Base-by-base conservation (phyloP, 2,888 invertebrate species). In the Malthinus seriepunctatus region DNA sequence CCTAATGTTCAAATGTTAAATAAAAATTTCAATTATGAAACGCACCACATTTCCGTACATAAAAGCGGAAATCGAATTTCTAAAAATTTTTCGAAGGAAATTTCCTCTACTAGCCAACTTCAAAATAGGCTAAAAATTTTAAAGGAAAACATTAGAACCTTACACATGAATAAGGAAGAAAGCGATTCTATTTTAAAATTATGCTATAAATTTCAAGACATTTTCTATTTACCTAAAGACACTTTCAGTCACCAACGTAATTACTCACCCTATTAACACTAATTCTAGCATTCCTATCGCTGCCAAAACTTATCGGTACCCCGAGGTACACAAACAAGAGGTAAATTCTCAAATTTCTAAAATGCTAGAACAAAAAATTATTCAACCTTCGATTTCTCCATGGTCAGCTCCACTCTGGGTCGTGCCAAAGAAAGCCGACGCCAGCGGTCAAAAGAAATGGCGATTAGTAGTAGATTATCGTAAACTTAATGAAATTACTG, bases 341-440 rank as follows among this genome's bases (percentile, higher is more conserved):
- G 64, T 73, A 12, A 51, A 70, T 7, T 63, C 60, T 23, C 69
- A 73, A 67, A 69, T 73, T 8, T 2, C 53, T 1, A 65, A 70
- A 62, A 69, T 68, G 62, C 35, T 66, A 32, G 47, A 59, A 42
- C 59, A 71, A 60, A 55, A 64, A 14, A 71, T 72, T 32, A 70
- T 72, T 33, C 53, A 57, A 65, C 58, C 60, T 14, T 67, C 67
- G 1, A 63, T 45, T 51, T 69, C 64, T 32, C 69, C 68, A 6
- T 71, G 64, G 55, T 65, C 62, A 49, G 59, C 63, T 6, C 67
- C 69, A n/a, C 32, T 68, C 2, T 66, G 65, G 65, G 54, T 70
- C 8, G 67, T 71, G 2, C 32, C n/a, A 10, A 78, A 76, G 59
- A 73, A 72, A 57, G 64, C 23, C 1, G 65, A 74, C 53, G 54